Base-by-base conservation (phyloP, 2,888 invertebrate species). In the Eudasyphora cyanicolor region DNA sequence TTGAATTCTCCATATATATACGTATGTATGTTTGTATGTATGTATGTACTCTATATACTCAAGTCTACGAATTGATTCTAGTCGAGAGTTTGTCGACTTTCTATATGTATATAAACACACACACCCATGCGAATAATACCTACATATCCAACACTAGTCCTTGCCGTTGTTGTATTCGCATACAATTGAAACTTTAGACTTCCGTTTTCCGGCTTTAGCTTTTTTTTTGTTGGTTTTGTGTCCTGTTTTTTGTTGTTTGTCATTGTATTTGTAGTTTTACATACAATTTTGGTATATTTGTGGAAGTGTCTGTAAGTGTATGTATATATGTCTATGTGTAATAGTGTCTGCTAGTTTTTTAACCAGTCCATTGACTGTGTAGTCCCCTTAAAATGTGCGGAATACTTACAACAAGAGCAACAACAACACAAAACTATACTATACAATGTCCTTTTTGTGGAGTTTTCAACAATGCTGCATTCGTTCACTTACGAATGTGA, bases 171-270 rank as follows among this genome's bases (percentile, higher is more conserved):
- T n/a, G n/a, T 64, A 38, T 38, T 64, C 64, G 38, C 64, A 71
- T 60, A 83, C 82, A 85, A 81, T 64, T 79, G 79, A 76, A 81
- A 85, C 74, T 83, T 67, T 79, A 85, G 79, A 85, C 85, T 81
- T 85, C 82, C 85, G 80, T 76, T 81, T 62, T 51, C 45, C 60
- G n/a, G 79, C 32, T 42, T 17, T 67, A n/a, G 21, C 21, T 67
- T 49, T 38, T 64, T 54, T 71, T 71, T 51, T 27, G 14, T 49
- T 27, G 17, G 12, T 64, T 64, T 38, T 57, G 38, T 45, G 17
- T 7, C 10, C 27, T 51, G n/a, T 62, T 17, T 38, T 17, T 76
- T 38, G 74, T 45, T 71, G 21, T 10, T 45, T 71, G 21, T 10
- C 10, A 27, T 62, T 77, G 38, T 77, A 70, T 10, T 62, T 64